A percentile compares a stretch with the other conserved stretches of the same genome.
These are phyloP conservation scores for Chelon labrosus DNA, from an alignment of 2,797 vertebrate species.

Conservation along the genomic window DNA sequence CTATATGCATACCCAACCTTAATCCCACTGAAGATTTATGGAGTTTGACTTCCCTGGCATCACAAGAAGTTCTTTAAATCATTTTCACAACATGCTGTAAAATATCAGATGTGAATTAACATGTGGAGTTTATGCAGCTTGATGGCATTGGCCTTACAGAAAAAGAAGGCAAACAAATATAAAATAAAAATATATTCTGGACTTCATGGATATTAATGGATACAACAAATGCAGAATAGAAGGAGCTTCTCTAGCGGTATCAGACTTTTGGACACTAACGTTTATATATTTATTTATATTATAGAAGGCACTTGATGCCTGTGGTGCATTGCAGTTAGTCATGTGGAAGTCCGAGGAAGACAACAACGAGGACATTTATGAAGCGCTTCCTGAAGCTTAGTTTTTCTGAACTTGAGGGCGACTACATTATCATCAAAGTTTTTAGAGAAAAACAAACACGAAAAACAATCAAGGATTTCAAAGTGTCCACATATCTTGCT, in stretches of 20 bases:
- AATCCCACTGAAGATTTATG: no score
- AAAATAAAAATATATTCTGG: no score
- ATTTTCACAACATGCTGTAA: no score
- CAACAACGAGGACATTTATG: slow-evolving; percentile 2
- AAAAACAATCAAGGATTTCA: background rate
- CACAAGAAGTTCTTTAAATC: no score
- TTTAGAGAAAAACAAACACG: background rate
- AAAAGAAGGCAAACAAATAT: no score
- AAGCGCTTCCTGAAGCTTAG: background rate
- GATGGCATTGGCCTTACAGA: no score
- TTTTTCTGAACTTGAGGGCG: background rate
- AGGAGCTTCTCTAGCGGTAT: background rate
- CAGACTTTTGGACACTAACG: background rate
- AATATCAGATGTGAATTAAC: no score
- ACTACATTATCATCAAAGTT: background rate
- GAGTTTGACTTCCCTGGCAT: no score
- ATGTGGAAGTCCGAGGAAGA: background rate
- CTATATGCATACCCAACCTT: no score
- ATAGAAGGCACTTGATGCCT: background rate
- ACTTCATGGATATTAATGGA: no score
- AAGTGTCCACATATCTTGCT: background rate
- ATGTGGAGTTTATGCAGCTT: no score
- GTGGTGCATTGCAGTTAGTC: background rate
- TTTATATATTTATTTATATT: background rate
- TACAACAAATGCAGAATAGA: background rate